Evolutionary conservation across 1,140 invertebrate species (phyloP).

Genomic region (Dolichoris vasculosae): DNA sequence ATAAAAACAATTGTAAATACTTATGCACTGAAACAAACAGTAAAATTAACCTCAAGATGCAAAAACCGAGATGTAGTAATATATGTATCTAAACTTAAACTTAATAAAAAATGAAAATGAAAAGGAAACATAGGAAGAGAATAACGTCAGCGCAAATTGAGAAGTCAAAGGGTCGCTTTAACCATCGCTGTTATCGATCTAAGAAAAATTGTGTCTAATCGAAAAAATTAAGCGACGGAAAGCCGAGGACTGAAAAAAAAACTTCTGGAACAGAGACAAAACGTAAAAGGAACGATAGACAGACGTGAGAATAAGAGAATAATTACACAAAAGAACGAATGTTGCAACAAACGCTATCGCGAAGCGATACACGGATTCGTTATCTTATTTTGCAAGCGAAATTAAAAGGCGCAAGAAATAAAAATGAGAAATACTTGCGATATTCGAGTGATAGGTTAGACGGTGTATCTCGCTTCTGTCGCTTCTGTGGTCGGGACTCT

Average conservation of each 20-base stretch:
- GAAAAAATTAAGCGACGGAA: not conserved
- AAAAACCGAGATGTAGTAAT: not conserved
- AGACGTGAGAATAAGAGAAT: not conserved
- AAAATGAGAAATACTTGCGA: not conserved
- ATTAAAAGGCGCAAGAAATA: not conserved
- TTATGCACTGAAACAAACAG: not conserved
- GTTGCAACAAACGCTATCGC: not conserved
- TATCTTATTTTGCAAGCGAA: not conserved
- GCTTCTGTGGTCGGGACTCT: not conserved
- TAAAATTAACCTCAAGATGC: not conserved
- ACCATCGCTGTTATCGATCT: not conserved
- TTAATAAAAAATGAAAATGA: not conserved
- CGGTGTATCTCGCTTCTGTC: not conserved
- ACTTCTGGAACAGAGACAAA: not conserved
- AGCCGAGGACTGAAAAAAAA: not conserved
- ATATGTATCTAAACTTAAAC: not conserved
- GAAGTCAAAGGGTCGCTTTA: not conserved
- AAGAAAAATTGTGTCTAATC: not conserved
- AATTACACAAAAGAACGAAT: not conserved
- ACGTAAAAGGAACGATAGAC: not conserved
- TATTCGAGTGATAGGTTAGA: constrained; percentile 9
- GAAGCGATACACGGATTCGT: not conserved
- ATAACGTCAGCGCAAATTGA: not conserved
- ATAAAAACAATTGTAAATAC: not conserved
- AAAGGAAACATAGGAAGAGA: not conserved